Evolutionary conservation across 92 coral and sea anemone genomes (phyloP).

Genomic region (Micromussa lordhowensis): DNA sequence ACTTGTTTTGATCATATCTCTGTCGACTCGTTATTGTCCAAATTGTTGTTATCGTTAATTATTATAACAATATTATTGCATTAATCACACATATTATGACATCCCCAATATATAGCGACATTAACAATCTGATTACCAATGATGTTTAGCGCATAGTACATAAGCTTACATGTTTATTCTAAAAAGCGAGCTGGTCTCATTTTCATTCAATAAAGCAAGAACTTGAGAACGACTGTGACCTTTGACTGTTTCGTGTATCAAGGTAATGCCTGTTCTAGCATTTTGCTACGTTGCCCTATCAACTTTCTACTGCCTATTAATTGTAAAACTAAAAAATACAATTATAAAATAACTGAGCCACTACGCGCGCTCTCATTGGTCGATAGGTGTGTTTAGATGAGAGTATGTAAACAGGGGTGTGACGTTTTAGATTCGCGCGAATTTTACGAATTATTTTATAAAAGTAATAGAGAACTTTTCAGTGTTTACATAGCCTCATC

Average conservation of each 20-base stretch:
- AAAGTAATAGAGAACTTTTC: no score
- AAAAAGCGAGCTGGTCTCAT: slow-evolving; percentile 58
- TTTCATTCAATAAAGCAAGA: slow-evolving; percentile 39
- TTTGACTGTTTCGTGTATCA: background rate
- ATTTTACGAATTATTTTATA: no score
- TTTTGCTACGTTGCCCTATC: no score
- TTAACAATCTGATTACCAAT: background rate
- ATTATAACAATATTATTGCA: background rate
- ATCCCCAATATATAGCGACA: background rate
- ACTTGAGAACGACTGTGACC: slow-evolving; percentile 22
- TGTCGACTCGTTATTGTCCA: background rate
- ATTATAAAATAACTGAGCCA: no score
- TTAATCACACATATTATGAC: background rate
- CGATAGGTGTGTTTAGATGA: no score
- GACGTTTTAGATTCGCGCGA: no score
- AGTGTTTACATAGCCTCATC: no score
- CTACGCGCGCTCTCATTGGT: no score
- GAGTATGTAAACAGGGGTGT: no score
- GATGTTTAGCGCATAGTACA: background rate
- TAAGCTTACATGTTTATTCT: background rate
- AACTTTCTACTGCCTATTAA: no score
- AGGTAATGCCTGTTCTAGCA: background rate
- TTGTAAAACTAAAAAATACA: no score
- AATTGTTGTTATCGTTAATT: background rate
- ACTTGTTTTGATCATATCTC: background rate